A percentile compares a stretch with the other conserved stretches of the same genome.
These are phyloP conservation scores for Synergus japonicus DNA, from an alignment of 2,888 invertebrate genomes.

Conservation along the genomic window DNA sequence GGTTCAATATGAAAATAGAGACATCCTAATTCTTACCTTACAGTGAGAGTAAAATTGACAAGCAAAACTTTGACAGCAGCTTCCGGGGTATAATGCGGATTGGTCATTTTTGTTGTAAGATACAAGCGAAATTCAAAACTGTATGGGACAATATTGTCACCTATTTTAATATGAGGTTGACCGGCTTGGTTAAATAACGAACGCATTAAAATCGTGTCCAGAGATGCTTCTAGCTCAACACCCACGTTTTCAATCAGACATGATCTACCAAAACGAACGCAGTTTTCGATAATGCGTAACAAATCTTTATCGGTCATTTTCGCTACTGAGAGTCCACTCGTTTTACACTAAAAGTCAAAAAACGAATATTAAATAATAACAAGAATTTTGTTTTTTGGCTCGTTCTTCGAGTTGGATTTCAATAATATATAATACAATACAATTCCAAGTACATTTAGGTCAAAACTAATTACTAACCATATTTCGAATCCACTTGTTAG, in stretches of 20 bases:
- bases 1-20: background rate
- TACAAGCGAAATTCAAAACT: conserved; percentile 88
- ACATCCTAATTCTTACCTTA: conserved; percentile 79
- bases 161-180: conserved; percentile 87
- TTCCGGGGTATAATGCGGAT: conserved; percentile 94
- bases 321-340: conserved; percentile 83
- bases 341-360: conserved; percentile 81
- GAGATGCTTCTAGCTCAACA: conserved; percentile 89
- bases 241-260: conserved; percentile 91
- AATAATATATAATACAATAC: background rate
- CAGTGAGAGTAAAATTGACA: conserved; percentile 93
- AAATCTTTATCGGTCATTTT: conserved; percentile 87
- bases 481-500: conserved; percentile 94
- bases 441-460: background rate
- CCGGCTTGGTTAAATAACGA: conserved; percentile 90
- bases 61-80: conserved; percentile 90
- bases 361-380: background rate
- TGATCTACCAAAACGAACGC: conserved; percentile 84
- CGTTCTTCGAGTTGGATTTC: too few species aligned
- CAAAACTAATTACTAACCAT: conserved; percentile 82
- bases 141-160: conserved; percentile 90
- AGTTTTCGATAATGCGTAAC: conserved; percentile 84
- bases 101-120: conserved; percentile 92
- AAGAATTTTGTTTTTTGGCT: too few species aligned
- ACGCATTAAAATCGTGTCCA: conserved; percentile 89